Conservation (phyloP, 2,888 invertebrate species). For the Trachelus troglodyta region DNA sequence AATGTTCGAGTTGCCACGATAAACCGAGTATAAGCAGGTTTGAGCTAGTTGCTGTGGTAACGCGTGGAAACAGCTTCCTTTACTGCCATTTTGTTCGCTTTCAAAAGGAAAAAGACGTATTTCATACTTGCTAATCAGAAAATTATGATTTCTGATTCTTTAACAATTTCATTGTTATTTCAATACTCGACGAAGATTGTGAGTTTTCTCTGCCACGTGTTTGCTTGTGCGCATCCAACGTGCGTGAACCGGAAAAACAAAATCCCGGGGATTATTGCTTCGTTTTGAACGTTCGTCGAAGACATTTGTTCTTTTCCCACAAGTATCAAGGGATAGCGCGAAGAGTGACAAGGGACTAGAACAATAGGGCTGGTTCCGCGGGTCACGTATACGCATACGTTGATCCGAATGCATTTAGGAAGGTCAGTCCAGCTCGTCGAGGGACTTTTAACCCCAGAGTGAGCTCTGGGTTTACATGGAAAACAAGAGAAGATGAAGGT, state of each 20-base stretch:
- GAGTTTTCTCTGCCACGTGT: not conserved
- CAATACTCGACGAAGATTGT: not conserved
- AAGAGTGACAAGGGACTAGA: slow-evolving; percentile 50
- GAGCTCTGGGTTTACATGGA: slow-evolving; percentile 19
- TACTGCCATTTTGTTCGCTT: not conserved
- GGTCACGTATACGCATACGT: slow-evolving; percentile 29
- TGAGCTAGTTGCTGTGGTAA: not conserved
- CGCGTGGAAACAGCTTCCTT: not conserved
- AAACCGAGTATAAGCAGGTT: slow-evolving; percentile 1
- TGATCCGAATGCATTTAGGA: slow-evolving; percentile 36
- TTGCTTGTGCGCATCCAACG: not conserved
- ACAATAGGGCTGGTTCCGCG: slow-evolving; percentile 44
- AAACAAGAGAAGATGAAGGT: slow-evolving; percentile 13
- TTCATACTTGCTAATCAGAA: not conserved
- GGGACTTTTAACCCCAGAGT: slow-evolving; percentile 19
- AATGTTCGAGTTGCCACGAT: slow-evolving; percentile 2
- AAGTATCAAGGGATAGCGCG: slow-evolving; percentile 34
- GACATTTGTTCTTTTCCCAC: slow-evolving; percentile 24
- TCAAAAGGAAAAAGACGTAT: not conserved
- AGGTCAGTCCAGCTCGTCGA: slow-evolving; percentile 24
- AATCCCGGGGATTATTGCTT: not conserved
- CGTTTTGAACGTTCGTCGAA: slow-evolving; percentile 15
- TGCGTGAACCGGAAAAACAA: not conserved
- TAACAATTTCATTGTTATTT: not conserved
- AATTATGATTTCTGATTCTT: not conserved